phyloP scores from a whole-genome alignment of 2,113 vertebrate genomes.

The Gadus chalcogrammus region DNA sequence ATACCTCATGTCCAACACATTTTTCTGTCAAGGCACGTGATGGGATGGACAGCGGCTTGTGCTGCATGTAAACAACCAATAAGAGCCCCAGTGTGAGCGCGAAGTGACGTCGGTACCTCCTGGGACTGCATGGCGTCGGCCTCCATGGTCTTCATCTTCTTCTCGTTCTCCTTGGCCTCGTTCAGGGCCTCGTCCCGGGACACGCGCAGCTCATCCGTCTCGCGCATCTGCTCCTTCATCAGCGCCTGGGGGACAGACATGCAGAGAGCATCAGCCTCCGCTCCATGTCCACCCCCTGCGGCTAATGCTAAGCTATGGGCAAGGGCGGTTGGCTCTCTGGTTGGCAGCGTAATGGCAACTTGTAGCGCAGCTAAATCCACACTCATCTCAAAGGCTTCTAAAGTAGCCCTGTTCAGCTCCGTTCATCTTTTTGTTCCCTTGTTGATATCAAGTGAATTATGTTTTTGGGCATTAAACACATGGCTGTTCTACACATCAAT shows the following conservation, averaged over 20 bases:
- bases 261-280: slow-evolving; percentile 1
- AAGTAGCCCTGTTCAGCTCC: too few relatives aligned
- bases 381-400: too few relatives aligned
- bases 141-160: slow-evolving; percentile 91
- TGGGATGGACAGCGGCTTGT: too few relatives aligned
- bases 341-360: background rate
- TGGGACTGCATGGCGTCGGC: slow-evolving; percentile 87
- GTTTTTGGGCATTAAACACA: too few relatives aligned
- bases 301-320: background rate
- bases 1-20: too few relatives aligned
- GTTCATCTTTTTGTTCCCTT: too few relatives aligned
- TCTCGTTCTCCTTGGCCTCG: slow-evolving; percentile 88
- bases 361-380: too few relatives aligned
- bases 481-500: too few relatives aligned
- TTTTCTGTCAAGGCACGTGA: too few relatives aligned
- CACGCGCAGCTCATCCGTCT: slow-evolving; percentile 85
- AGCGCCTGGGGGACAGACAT: slow-evolving; percentile 73
- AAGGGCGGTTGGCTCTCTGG: background rate
- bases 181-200: slow-evolving; percentile 88
- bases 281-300: background rate
- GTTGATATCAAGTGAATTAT: too few relatives aligned
- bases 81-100: background rate
- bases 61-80: background rate
- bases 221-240: slow-evolving; percentile 87
- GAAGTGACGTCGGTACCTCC: slow-evolving; percentile 76